Percentiles rank a stretch among this genome's conserved stretches.
Evolutionary conservation across 2,888 invertebrate genomes (phyloP).

Genomic region (Cheilosia vernalis): DNA sequence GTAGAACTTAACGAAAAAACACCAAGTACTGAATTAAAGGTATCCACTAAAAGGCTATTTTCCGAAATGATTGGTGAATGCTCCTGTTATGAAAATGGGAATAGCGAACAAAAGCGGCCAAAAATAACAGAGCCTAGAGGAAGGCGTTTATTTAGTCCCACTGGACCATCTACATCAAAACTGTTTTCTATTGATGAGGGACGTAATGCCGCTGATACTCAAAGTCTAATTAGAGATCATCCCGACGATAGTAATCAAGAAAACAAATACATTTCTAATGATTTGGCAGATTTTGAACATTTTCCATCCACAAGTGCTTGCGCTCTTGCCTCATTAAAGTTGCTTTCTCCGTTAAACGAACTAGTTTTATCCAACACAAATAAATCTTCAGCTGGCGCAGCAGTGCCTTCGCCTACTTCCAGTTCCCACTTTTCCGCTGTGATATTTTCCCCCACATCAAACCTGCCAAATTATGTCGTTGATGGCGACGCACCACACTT

Average conservation of each 20-base stretch:
- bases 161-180: conserved; percentile 71
- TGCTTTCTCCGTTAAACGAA: conserved; percentile 79
- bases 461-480: conserved; percentile 90
- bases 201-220: not conserved
- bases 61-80: conserved; percentile 80
- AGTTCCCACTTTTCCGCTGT: conserved; percentile 75
- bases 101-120: conserved; percentile 82
- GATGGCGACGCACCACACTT: conserved; percentile 91
- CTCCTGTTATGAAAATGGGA: conserved; percentile 73
- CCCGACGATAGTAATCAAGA: conserved; percentile 79
- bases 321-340: conserved; percentile 59
- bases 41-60: conserved; percentile 80
- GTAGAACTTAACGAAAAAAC: conserved; percentile 82
- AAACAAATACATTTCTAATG: conserved; percentile 61
- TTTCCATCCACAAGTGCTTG: conserved; percentile 53
- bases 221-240: conserved; percentile 61
- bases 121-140: conserved; percentile 81
- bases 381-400: conserved; percentile 58
- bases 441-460: conserved; percentile 86
- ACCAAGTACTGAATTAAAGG: conserved; percentile 80
- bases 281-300: not conserved
- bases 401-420: conserved; percentile 77
- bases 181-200: conserved; percentile 52
- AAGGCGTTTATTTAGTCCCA: conserved; percentile 84
- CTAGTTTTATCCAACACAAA: conserved; percentile 76